These are phyloP conservation scores for Caerostris darwini DNA, from an alignment of 1,140 invertebrate species.

Conservation along the genomic window DNA sequence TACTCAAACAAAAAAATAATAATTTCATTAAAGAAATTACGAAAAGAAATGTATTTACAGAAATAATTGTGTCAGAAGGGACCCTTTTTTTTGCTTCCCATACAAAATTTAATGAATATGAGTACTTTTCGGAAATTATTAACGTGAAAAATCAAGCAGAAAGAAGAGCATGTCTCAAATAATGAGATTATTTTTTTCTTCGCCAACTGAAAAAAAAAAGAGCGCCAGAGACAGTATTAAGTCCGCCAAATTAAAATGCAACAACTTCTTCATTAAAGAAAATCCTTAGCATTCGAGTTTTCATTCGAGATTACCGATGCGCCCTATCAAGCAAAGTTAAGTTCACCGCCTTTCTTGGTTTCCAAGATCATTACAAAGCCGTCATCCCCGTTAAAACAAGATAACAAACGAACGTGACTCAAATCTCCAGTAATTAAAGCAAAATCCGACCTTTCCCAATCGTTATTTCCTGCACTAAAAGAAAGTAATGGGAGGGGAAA, in stretches of 20 bases:
- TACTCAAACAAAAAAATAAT: no score
- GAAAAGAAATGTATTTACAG: no score
- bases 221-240: not conserved
- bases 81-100: not conserved
- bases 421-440: slow-evolving; percentile 8
- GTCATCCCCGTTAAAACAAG: not conserved
- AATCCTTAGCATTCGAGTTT: slow-evolving; percentile 23
- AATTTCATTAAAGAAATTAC: no score
- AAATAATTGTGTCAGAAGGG: no score
- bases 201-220: not conserved
- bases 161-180: not conserved
- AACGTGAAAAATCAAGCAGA: not conserved
- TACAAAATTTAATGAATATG: not conserved
- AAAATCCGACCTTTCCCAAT: slow-evolving; percentile 20
- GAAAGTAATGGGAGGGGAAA: not conserved
- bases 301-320: not conserved
- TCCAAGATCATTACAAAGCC: slow-evolving; percentile 14
- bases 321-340: not conserved
- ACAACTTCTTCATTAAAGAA: slow-evolving; percentile 28
- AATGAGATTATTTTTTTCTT: not conserved
- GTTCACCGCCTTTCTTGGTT: not conserved
- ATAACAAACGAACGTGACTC: slow-evolving; percentile 27
- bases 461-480: slow-evolving; percentile 11
- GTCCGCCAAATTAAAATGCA: slow-evolving; percentile 15
- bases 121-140: not conserved